These are phyloP conservation scores for Numida meleagris DNA, from an alignment of 2,113 vertebrate species.

Conservation along the genomic window DNA sequence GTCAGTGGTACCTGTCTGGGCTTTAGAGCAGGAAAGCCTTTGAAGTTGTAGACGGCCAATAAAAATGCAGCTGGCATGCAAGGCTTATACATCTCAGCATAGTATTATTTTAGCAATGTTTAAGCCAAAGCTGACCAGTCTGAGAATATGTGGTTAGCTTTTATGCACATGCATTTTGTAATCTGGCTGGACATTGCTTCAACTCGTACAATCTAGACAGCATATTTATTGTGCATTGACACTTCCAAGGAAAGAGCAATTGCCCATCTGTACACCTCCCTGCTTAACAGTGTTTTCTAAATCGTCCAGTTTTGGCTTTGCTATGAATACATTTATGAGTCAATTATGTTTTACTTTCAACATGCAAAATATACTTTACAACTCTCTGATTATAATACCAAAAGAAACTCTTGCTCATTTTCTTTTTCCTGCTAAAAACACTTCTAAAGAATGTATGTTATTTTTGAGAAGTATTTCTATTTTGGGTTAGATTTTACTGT, in stretches of 20 bases:
- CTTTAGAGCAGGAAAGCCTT: constrained; percentile 77
- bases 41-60: constrained; percentile 81
- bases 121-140: not conserved
- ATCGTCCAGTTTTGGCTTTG: not conserved
- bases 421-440: not conserved
- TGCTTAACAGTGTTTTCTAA: not conserved
- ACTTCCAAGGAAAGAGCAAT: not conserved
- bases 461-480: not conserved
- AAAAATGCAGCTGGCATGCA: constrained; percentile 79
- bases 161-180: not conserved
- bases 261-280: not conserved
- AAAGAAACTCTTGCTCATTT: not conserved
- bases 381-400: constrained; percentile 1
- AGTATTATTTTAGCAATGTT: constrained; percentile 26
- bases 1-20: constrained; percentile 60
- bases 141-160: not conserved
- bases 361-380: not conserved
- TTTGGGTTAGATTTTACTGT: not conserved
- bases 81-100: constrained; percentile 16
- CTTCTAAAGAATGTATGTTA: not conserved
- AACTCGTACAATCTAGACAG: not conserved
- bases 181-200: not conserved
- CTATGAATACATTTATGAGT: not conserved
- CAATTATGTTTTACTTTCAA: not conserved
- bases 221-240: not conserved